Base-by-base conservation (phyloP, 1,140 invertebrate genomes). In the Microvelia longipes region DNA sequence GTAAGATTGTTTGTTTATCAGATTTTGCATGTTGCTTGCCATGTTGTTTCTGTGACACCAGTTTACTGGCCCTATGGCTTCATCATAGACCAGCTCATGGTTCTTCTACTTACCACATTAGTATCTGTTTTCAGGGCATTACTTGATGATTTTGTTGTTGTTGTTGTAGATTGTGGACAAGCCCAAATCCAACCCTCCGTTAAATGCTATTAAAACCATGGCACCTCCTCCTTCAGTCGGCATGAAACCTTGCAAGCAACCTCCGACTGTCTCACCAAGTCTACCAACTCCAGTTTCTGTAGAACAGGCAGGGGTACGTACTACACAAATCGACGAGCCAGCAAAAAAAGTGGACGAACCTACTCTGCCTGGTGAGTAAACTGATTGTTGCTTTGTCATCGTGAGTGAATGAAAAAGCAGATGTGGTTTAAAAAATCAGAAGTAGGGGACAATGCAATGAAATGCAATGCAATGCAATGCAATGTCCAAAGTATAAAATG, bases 201-300 rank as follows among this genome's bases (percentile, higher is more conserved):
- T 68, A n/a, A 68, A 68, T 24, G 67, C 67, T 29, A 30, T 68
- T 2, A 30, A 28, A 1, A 24, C 28, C 5, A 19, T 30, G 1
- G 27, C 67, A 14, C 67, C 67, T 2, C 28, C 28, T 65, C 24
- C 63, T 13, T 5, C 63, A 13, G 11, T 25, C 63, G 11, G 19
- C 13, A 30, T 29, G 19, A 68, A 68, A 68, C 27, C 27, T 68
- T n/a, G n/a, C 28, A 68, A 27, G 13, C 28, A 24, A 68, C 27
- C 27, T 68, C 27, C 15, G 28, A 35, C 11, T 14, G 15, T 30
- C 67, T 2, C 19, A 15, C 11, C 28, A 29, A 29, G 67, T 35
- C 27, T 15, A 29, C 13, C n/a, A 24, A 19, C 29, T 35, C 67
- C 67, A 28, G 11, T 19, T n/a, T 30, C 28, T 68, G 1, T 19